These are phyloP conservation scores for Chelonus formosanus DNA, from an alignment of 2,888 invertebrate genomes.

Conservation along the genomic window DNA sequence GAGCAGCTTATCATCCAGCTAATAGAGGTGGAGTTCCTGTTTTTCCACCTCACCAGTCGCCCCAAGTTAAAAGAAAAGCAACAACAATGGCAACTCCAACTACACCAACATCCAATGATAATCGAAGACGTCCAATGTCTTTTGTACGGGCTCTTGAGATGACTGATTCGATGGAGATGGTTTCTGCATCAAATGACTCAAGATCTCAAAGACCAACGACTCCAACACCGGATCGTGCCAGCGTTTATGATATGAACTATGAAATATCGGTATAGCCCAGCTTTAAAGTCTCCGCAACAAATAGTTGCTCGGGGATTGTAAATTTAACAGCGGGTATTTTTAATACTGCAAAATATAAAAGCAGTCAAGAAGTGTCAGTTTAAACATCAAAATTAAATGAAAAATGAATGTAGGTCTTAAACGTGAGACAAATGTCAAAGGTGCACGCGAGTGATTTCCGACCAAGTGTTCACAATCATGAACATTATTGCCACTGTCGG, in stretches of 20 bases:
- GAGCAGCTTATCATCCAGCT: constrained; percentile 71
- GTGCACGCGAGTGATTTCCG: constrained; percentile 3
- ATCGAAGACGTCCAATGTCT: constrained; percentile 80
- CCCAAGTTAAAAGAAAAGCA: constrained; percentile 56
- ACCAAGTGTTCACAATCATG: not conserved
- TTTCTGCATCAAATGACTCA: constrained; percentile 63
- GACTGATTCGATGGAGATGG: constrained; percentile 87
- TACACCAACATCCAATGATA: constrained; percentile 63
- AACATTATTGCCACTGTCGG: not conserved
- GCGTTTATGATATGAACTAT: constrained; percentile 94
- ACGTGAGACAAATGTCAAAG: not conserved
- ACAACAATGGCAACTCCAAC: constrained; percentile 62
- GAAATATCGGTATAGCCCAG: constrained; percentile 89
- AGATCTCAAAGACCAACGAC: constrained; percentile 66
- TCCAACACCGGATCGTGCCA: constrained; percentile 83
- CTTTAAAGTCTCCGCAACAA: constrained; percentile 54
- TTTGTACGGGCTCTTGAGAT: constrained; percentile 90
- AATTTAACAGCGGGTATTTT: constrained; percentile 47
- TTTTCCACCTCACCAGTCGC: constrained; percentile 68
- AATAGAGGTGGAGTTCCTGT: constrained; percentile 75
- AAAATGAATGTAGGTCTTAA: not conserved
- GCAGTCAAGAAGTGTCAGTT: constrained; percentile 20
- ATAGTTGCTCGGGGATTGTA: constrained; percentile 53
- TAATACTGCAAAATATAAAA: constrained; percentile 38
- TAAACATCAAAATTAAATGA: not conserved